Evolutionary conservation across 2,888 invertebrate genomes (phyloP).

Genomic region (Drosophila pseudotakahashii): DNA sequence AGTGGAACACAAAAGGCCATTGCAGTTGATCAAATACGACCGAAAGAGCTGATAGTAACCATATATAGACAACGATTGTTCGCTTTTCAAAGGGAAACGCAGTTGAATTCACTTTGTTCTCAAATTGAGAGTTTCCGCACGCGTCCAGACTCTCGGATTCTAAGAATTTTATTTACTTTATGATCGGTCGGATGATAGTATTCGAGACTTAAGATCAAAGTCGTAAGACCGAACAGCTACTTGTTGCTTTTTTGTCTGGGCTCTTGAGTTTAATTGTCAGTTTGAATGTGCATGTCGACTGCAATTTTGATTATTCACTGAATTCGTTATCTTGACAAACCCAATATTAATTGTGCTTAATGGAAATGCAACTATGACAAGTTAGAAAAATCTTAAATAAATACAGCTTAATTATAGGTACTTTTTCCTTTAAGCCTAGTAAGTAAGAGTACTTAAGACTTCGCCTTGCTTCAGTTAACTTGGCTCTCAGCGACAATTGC

Average conservation of each 20-base stretch:
- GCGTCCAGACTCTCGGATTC: slow-evolving; percentile 49
- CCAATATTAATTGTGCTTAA: neutral
- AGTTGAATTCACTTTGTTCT: slow-evolving; percentile 27
- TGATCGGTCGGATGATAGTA: slow-evolving; percentile 3
- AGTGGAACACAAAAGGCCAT: slow-evolving; percentile 61
- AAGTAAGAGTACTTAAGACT: slow-evolving; percentile 2
- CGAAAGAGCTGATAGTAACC: slow-evolving; percentile 27
- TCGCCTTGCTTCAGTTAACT: neutral
- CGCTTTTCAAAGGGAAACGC: slow-evolving; percentile 25
- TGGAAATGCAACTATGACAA: neutral
- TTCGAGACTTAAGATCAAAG: slow-evolving; percentile 39
- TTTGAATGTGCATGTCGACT: slow-evolving; percentile 16
- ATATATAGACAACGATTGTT: slow-evolving; percentile 5
- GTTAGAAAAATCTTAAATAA: neutral
- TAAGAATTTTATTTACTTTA: slow-evolving; percentile 33
- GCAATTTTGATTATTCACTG: neutral
- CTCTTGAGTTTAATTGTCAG: neutral
- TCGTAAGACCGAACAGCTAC: slow-evolving; percentile 4
- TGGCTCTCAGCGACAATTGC: slow-evolving; percentile 23
- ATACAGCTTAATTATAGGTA: neutral
- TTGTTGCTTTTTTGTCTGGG: neutral
- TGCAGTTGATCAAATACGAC: slow-evolving; percentile 55
- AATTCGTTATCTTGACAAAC: neutral
- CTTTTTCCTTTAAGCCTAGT: neutral
- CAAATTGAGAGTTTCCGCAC: slow-evolving; percentile 55